Conservation (phyloP, 2,888 invertebrate genomes). For the Lasius platythorax region DNA sequence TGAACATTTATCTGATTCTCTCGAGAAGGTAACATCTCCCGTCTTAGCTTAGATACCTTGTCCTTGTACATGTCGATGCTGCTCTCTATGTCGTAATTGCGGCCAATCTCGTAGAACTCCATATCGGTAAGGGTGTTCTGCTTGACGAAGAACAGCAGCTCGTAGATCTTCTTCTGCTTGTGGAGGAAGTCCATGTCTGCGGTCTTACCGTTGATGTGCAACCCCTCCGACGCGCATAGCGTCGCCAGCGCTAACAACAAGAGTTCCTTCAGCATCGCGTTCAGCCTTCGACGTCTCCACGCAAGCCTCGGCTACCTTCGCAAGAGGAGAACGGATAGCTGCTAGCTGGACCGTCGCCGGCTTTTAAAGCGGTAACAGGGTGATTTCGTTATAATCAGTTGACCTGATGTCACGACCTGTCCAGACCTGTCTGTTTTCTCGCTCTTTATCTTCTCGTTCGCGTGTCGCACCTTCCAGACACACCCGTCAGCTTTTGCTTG, state of each 20-base stretch:
- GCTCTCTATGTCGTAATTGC: conserved; percentile 79
- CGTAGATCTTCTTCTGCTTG: conserved; percentile 84
- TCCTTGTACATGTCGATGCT: conserved; percentile 81
- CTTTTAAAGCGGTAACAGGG: conserved; percentile 43
- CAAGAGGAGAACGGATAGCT: conserved; percentile 4
- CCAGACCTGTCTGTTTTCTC: conserved; percentile 14
- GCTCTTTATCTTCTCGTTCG: conserved; percentile 5
- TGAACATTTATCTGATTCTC: not conserved
- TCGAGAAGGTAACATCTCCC: too few species aligned
- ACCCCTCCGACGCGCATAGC: conserved; percentile 75
- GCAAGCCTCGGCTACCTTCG: conserved; percentile 11
- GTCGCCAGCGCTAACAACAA: conserved; percentile 77
- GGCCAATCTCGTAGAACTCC: conserved; percentile 81
- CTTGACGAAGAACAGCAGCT: conserved; percentile 81
- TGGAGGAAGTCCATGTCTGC: conserved; percentile 83
- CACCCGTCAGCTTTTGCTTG: not conserved
- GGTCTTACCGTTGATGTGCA: conserved; percentile 69
- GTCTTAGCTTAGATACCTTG: conserved; percentile 74
- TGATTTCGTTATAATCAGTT: conserved; percentile 25
- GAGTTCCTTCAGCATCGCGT: conserved; percentile 77
- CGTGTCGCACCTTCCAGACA: conserved; percentile 6
- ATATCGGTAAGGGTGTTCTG: conserved; percentile 79
- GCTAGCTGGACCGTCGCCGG: not conserved
- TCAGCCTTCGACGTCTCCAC: conserved; percentile 20
- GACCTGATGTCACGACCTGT: conserved; percentile 38